These are phyloP conservation scores for Elysia crispata DNA, from an alignment of 2,888 invertebrate genomes.

Conservation along the genomic window DNA sequence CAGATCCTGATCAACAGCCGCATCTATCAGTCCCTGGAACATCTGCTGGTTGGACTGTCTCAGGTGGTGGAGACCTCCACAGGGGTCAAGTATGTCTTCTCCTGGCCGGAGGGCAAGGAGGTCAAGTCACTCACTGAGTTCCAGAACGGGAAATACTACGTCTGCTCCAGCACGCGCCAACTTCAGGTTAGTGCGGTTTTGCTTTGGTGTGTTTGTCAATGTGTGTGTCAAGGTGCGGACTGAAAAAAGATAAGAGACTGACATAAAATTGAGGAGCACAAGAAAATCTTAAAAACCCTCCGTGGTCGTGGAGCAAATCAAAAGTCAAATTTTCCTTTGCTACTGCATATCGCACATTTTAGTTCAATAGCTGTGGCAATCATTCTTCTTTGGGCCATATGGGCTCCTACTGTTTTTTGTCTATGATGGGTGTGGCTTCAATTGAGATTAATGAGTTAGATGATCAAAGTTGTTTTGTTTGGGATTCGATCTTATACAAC, in stretches of 20 bases:
- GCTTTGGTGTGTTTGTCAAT: neutral
- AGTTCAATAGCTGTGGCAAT: too few species aligned
- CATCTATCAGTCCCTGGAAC: slow-evolving; percentile 47
- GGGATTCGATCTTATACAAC: too few species aligned
- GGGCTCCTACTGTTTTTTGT: too few species aligned
- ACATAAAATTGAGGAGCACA: neutral
- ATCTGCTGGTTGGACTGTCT: slow-evolving; percentile 45
- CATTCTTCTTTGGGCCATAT: too few species aligned
- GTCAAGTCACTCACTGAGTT: slow-evolving; percentile 81
- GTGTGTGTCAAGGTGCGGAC: neutral
- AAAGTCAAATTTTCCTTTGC: too few species aligned
- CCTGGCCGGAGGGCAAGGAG: slow-evolving; percentile 89
- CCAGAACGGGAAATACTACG: slow-evolving; percentile 89
- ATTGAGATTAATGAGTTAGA: too few species aligned
- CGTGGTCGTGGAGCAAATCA: too few species aligned
- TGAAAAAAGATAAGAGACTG: neutral
- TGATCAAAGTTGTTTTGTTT: too few species aligned
- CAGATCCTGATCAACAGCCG: slow-evolving; percentile 46
- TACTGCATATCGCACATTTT: too few species aligned
- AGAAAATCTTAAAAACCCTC: too few species aligned
- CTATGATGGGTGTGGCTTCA: too few species aligned
- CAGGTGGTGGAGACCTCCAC: slow-evolving; percentile 78
- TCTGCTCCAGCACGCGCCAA: slow-evolving; percentile 91
- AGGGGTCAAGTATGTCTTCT: slow-evolving; percentile 93
- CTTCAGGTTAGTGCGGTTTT: slow-evolving; percentile 35